Evolutionary conservation across 2,113 vertebrate species (phyloP), one percentile per base, ranked within the genome.

Genomic region (Xerus inauris): DNA sequence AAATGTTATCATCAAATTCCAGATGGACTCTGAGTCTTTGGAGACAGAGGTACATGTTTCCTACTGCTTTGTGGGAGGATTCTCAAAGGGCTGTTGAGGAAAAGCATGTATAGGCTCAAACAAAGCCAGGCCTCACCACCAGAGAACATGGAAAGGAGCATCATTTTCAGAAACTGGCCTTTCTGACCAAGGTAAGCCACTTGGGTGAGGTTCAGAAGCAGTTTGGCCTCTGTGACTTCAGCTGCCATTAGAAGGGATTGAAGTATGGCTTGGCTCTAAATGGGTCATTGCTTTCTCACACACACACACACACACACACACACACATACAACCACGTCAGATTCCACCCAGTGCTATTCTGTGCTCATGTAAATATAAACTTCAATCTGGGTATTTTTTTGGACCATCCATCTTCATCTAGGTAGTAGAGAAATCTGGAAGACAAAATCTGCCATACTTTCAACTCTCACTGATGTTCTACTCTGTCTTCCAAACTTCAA

Each of bases 11-110:
- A 8, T 13, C 35, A 72, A 76, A 80, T 26, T 92, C 24, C 30
- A 83, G 13, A 13, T 30, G 14, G 38, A 42, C 13, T 87, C 9
- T 87, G 26, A 40, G 35, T 92, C 94, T 96, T 84, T 92, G 81
- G 93, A 95, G 95, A 90, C 51, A 26, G 7, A 35, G 3, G 14
- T 42, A 30, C 2, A 12, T 40, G 20, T 62, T 93, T 24, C 90
- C 6, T 9, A 35, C 30, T 84, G 8, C 20, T 49, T 3, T 30
- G 24, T 88, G 30, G 24, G 13, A 49, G 40, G 14, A 42, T 7
- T 90, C 87, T 59, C 94, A 64, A 87, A 83, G 54, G 69, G 22
- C 32, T 47, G 0, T 35, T 73, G 22, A 62, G 19, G 22, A 83
- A 69, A 64, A 65, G 8, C 10, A 42, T 54, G 73, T 87, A 87